These are phyloP conservation scores for Parapristionchus giblindavisi DNA, from an alignment of 2,888 invertebrate genomes.

Conservation along the genomic window DNA sequence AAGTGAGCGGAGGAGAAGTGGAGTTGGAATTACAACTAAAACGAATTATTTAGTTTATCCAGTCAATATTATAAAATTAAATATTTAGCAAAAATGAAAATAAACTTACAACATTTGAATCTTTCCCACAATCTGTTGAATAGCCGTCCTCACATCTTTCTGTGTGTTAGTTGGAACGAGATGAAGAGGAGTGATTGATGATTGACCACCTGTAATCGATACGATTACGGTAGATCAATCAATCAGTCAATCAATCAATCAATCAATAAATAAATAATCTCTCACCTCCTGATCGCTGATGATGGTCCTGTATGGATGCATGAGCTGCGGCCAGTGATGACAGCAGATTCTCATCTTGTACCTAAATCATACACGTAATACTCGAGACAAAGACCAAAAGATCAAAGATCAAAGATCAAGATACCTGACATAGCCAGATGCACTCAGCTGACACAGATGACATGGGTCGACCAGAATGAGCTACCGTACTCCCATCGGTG, in stretches of 20 bases:
- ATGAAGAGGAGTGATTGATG: constrained; percentile 14
- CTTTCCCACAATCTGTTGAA: constrained; percentile 54
- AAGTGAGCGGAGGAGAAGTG: constrained; percentile 57
- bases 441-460: constrained; percentile 10
- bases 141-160: constrained; percentile 34
- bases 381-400: too few species aligned
- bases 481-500: neutral
- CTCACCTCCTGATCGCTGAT: neutral
- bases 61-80: neutral
- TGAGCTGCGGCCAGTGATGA: constrained; percentile 23
- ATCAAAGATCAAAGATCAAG: neutral
- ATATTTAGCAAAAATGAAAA: neutral
- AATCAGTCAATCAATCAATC: neutral
- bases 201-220: neutral
- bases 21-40: constrained; percentile 69
- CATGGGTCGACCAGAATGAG: neutral
- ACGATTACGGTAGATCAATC: too few species aligned
- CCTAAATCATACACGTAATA: neutral
- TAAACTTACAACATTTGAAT: constrained; percentile 66
- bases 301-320: neutral
- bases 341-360: constrained; percentile 2
- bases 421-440: constrained; percentile 36
- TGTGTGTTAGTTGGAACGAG: constrained; percentile 8
- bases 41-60: neutral
- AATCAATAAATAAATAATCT: neutral